Conservation (phyloP, 1,140 invertebrate species). For the Drosophila equinoxialis region DNA sequence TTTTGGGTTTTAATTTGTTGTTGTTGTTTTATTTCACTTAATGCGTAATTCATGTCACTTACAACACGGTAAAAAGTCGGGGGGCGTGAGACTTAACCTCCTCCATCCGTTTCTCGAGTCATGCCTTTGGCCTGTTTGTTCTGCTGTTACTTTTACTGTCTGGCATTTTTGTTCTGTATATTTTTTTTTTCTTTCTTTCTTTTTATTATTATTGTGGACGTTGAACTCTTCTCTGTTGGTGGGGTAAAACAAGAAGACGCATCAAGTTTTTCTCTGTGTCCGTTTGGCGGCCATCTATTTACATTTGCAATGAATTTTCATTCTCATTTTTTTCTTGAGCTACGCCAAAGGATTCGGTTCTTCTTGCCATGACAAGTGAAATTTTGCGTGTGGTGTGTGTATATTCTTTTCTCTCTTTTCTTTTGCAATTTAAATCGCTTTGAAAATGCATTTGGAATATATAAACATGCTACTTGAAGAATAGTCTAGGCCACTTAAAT, state of each 20-base stretch:
- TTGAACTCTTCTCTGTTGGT: neutral
- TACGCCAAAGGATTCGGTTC: slow-evolving; percentile 1
- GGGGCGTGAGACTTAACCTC: neutral
- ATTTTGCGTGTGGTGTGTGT: neutral
- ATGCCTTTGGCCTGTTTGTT: slow-evolving; percentile 44
- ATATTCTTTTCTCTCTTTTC: neutral
- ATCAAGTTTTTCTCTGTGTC: slow-evolving; percentile 1
- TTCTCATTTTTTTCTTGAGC: neutral
- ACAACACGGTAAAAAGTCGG: slow-evolving; percentile 17
- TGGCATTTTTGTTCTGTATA: slow-evolving; percentile 46
- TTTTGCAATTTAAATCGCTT: slow-evolving; percentile 6
- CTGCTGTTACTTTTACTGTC: slow-evolving; percentile 33
- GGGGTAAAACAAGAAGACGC: neutral
- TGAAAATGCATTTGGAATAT: slow-evolving; percentile 6
- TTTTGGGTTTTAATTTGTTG: neutral
- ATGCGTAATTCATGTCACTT: slow-evolving; percentile 59
- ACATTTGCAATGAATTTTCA: slow-evolving; percentile 8
- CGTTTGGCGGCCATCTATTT: slow-evolving; percentile 12
- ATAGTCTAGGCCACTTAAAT: slow-evolving; percentile 4
- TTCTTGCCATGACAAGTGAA: slow-evolving; percentile 8
- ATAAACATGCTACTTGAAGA: neutral
- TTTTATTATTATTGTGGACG: slow-evolving; percentile 3
- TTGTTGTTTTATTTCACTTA: slow-evolving; percentile 73
- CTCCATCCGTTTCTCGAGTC: slow-evolving; percentile 1
- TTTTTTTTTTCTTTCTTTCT: neutral